Evolutionary conservation across 2,888 invertebrate genomes (phyloP), one percentile per base, ranked within the genome.

Genomic region (Pandemis heparana): DNA sequence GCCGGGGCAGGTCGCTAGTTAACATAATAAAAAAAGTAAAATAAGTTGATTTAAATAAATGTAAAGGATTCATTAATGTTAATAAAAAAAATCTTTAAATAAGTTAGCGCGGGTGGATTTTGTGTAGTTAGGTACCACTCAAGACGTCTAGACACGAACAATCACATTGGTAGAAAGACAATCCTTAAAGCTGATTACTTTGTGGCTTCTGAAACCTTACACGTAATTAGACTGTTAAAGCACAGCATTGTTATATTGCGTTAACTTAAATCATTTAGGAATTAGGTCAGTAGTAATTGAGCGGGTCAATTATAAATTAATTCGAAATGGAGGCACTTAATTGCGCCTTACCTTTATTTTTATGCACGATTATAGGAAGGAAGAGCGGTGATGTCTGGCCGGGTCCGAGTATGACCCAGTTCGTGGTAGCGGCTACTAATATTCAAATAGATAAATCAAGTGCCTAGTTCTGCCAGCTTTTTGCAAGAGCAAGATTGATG

Each of bases 361-460:
- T 39, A 53, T 39, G 14, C 48, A 5, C 43, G 68, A 63, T 53
- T 56, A 32, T 23, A 48, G 68, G 46, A 56, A 68, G 68, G 73
- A 68, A 73, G 56, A 46, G 16, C 68, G 53, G 67, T 62, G 56
- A 53, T 74, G 69, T 64, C 60, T 43, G 75, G 79, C 79, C 38
- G 51, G 79, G 80, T 79, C 80, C 79, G 79, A 75, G 81, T 79
- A 81, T 81, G 85, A 84, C 85, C 83, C 82, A 85, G 81, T 85
- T 85, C 80, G 77, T 78, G 75, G 79, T 78, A 77, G 81, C 82
- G 80, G 78, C 79, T 83, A 86, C 87, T 90, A 90, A 91, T 91
- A 91, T 90, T 89, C 89, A 90, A 89, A 91, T 88, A 91, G 89
- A 91, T 92, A 91, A 91, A 92, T 92, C 90, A 91, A 89, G 82